These are phyloP conservation scores for Eurosta solidaginis DNA, from an alignment of 1,140 invertebrate genomes.

Conservation along the genomic window DNA sequence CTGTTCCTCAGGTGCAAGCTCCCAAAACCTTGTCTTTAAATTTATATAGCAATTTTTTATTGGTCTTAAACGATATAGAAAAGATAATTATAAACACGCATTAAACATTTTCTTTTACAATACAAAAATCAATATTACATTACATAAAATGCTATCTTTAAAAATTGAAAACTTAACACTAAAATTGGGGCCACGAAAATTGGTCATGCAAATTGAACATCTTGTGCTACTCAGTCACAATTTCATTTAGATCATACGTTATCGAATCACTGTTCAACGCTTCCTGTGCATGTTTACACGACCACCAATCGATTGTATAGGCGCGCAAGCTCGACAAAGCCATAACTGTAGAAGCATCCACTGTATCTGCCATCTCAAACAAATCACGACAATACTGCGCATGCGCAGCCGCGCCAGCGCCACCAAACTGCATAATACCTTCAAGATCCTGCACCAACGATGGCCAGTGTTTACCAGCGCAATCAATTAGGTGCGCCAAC, in stretches of 20 bases:
- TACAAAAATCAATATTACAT: background rate
- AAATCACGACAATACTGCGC: constrained; percentile 43
- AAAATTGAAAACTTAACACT: background rate
- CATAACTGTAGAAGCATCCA: constrained; percentile 32
- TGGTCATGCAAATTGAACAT: background rate
- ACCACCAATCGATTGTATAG: constrained; percentile 48
- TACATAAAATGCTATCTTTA: background rate
- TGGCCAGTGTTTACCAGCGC: constrained; percentile 44
- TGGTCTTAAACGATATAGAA: background rate
- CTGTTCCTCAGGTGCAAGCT: too few species aligned
- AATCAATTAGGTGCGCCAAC: constrained; percentile 45
- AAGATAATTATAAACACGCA: background rate
- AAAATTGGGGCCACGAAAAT: background rate
- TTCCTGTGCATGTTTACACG: background rate
- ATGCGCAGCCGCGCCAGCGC: constrained; percentile 38
- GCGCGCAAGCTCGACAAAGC: constrained; percentile 48
- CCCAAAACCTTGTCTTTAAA: too few species aligned
- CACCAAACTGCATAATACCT: constrained; percentile 45
- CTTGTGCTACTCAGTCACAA: background rate
- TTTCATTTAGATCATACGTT: background rate
- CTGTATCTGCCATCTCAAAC: constrained; percentile 37
- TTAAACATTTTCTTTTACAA: background rate
- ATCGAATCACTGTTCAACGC: background rate
- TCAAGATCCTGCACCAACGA: constrained; percentile 40
- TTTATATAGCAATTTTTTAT: background rate